Conservation (phyloP, 1,140 invertebrate genomes). For the Drosophila sp. region DNA sequence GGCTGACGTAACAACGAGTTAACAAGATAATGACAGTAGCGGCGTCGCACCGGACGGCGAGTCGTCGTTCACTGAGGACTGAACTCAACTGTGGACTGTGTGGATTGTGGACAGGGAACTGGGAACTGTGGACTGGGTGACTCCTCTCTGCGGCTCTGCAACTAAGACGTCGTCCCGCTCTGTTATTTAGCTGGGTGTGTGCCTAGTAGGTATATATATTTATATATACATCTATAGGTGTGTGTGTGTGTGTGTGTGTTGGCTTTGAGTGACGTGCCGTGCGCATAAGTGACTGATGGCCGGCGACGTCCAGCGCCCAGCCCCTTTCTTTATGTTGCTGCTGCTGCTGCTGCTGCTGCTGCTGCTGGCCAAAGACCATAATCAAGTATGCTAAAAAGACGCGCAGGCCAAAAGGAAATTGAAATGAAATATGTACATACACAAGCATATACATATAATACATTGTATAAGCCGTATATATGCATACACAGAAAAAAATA, state of each 20-base stretch:
- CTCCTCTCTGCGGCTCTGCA: conserved; percentile 9
- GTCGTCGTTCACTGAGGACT: conserved; percentile 37
- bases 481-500: conserved; percentile 2
- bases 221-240: background rate
- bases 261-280: conserved; percentile 77
- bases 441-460: conserved; percentile 23
- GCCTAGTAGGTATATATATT: background rate
- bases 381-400: conserved; percentile 83
- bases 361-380: conserved; percentile 68
- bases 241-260: conserved; percentile 36
- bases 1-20: conserved; percentile 81
- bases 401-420: conserved; percentile 79
- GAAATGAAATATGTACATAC: conserved; percentile 79
- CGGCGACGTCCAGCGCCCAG: conserved; percentile 73
- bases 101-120: conserved; percentile 6
- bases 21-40: conserved; percentile 82
- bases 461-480: too few relatives aligned
- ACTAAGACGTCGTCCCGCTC: conserved; percentile 60
- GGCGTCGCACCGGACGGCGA: conserved; percentile 63
- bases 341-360: conserved; percentile 33
- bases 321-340: conserved; percentile 51
- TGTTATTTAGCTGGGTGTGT: conserved; percentile 71
- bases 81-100: background rate
- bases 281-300: conserved; percentile 81
- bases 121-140: conserved; percentile 6